Percentiles rank a stretch among this genome's conserved stretches.
phyloP scores from a whole-genome alignment of 1,140 invertebrate species.

The Heliconius hewitsoni region DNA sequence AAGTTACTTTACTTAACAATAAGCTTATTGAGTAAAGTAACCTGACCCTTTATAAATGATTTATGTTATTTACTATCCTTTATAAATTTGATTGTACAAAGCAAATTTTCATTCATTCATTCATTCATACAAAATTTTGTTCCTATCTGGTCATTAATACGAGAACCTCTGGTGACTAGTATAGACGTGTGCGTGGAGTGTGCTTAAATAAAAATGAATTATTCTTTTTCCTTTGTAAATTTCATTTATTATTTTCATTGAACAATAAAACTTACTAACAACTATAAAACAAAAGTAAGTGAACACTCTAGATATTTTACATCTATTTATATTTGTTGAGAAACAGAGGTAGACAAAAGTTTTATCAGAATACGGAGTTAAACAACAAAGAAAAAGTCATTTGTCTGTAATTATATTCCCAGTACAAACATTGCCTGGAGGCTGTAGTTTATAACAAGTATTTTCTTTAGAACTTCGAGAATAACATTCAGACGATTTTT shows the following conservation, averaged over 20 bases:
- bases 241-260: background rate
- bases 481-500: background rate
- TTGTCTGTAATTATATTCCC: conserved; percentile 3
- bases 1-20: too few relatives aligned
- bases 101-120: too few relatives aligned
- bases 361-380: background rate
- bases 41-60: too few relatives aligned
- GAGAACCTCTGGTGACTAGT: too few relatives aligned
- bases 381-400: conserved; percentile 5
- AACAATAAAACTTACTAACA: background rate
- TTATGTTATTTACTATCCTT: too few relatives aligned
- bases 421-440: background rate
- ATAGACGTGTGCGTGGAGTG: too few relatives aligned
- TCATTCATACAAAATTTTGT: too few relatives aligned
- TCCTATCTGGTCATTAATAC: too few relatives aligned
- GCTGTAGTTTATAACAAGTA: conserved; percentile 7
- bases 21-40: too few relatives aligned
- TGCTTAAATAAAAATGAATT: too few relatives aligned
- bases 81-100: too few relatives aligned
- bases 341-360: background rate
- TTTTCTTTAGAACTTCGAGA: background rate
- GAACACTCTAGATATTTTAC: background rate
- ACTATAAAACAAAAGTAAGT: background rate
- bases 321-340: background rate
- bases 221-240: background rate